These are phyloP conservation scores for Salarias fasciatus DNA, from an alignment of 2,797 vertebrate genomes.

Conservation along the genomic window DNA sequence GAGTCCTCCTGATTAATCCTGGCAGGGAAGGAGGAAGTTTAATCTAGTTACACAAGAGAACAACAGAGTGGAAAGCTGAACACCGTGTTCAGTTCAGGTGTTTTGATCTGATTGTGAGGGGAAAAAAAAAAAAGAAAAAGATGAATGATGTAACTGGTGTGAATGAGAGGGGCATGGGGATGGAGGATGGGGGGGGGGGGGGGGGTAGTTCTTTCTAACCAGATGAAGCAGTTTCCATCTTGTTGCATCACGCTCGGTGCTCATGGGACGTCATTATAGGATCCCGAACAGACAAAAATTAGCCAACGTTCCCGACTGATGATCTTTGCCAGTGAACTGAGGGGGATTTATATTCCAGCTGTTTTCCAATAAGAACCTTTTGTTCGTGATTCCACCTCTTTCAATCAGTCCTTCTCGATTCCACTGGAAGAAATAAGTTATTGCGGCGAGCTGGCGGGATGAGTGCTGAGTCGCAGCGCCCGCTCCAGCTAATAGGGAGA, in stretches of 20 bases:
- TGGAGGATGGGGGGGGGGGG: slow-evolving; percentile 18
- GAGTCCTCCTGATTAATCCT: slow-evolving; percentile 27
- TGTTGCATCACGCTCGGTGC: slow-evolving; percentile 75
- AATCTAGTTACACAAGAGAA: slow-evolving; percentile 44
- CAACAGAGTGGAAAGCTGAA: slow-evolving; percentile 16
- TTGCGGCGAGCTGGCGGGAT: slow-evolving; percentile 33
- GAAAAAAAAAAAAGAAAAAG: slow-evolving; percentile 38
- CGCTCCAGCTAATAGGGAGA: slow-evolving; percentile 26
- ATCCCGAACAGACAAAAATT: slow-evolving; percentile 1
- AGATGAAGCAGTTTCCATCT: slow-evolving; percentile 60
- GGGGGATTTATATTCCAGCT: slow-evolving; percentile 23
- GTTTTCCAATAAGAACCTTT: slow-evolving; percentile 22
- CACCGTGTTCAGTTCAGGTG: slow-evolving; percentile 13
- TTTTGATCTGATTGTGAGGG: slow-evolving; percentile 52
- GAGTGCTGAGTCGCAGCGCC: slow-evolving; percentile 40
- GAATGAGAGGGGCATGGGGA: slow-evolving; percentile 22
- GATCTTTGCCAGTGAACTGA: background rate
- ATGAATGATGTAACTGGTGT: slow-evolving; percentile 59
- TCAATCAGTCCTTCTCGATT: slow-evolving; percentile 21
- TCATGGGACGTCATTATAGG: slow-evolving; percentile 31
- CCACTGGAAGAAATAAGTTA: slow-evolving; percentile 29
- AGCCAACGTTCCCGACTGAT: slow-evolving; percentile 5
- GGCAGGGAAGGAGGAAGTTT: slow-evolving; percentile 27
- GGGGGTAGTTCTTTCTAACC: slow-evolving; percentile 37
- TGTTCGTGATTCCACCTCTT: slow-evolving; percentile 27